These are phyloP conservation scores for Tyria jacobaeae DNA, from an alignment of 2,888 invertebrate species.

Conservation along the genomic window DNA sequence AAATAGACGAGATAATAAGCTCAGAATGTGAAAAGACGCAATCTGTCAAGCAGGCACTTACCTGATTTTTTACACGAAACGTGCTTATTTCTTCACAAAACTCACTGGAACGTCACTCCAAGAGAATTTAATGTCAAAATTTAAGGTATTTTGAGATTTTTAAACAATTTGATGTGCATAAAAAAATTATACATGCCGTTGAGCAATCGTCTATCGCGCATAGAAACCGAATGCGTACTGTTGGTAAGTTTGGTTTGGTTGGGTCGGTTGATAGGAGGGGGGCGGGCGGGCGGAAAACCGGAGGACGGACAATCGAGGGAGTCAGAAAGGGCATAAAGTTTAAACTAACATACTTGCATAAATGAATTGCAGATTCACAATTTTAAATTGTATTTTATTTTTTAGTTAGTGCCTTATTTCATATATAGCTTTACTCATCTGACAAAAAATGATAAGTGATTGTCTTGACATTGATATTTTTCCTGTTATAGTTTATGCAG, in stretches of 20 bases:
- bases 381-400: slow-evolving; percentile 32
- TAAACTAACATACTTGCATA: slow-evolving; percentile 24
- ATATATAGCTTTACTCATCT: slow-evolving; percentile 24
- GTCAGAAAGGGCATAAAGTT: slow-evolving; percentile 65
- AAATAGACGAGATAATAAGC: slow-evolving; percentile 68
- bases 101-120: slow-evolving; percentile 80
- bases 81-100: slow-evolving; percentile 72
- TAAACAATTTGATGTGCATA: slow-evolving; percentile 82
- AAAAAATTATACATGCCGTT: slow-evolving; percentile 84
- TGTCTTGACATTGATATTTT: slow-evolving; percentile 58
- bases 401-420: slow-evolving; percentile 14
- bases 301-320: slow-evolving; percentile 79
- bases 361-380: slow-evolving; percentile 1
- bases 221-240: slow-evolving; percentile 88
- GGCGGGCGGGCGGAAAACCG: slow-evolving; percentile 77
- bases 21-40: slow-evolving; percentile 81
- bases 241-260: slow-evolving; percentile 74
- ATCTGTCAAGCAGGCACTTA: slow-evolving; percentile 82
- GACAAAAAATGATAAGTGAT: slow-evolving; percentile 41
- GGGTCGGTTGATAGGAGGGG: slow-evolving; percentile 65
- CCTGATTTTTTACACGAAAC: slow-evolving; percentile 81
- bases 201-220: slow-evolving; percentile 81
- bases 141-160: slow-evolving; percentile 84
- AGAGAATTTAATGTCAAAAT: slow-evolving; percentile 68
- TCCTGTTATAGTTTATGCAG: slow-evolving; percentile 48